Evolutionary conservation across 2,888 invertebrate species (phyloP).

Genomic region (Cantharis rustica): DNA sequence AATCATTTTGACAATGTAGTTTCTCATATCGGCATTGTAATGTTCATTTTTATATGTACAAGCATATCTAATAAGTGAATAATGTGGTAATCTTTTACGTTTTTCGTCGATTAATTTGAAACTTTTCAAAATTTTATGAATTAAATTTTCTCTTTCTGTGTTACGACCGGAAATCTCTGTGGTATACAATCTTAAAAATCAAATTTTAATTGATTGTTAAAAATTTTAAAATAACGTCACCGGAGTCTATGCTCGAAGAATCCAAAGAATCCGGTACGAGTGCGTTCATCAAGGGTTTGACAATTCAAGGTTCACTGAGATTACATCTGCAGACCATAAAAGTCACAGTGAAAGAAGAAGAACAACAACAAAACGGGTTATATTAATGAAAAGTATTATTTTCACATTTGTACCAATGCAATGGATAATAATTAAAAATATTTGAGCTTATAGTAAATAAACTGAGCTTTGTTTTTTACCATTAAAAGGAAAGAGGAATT

Average conservation of each 20-base stretch:
- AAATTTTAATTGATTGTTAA: not conserved
- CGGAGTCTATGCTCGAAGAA: slow-evolving; percentile 31
- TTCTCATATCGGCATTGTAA: slow-evolving; percentile 11
- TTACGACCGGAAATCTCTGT: not conserved
- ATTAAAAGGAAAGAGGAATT: not conserved
- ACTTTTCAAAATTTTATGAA: not conserved
- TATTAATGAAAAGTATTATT: slow-evolving; percentile 6
- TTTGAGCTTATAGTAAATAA: not conserved
- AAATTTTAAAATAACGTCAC: not conserved
- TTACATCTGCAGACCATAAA: slow-evolving; percentile 28
- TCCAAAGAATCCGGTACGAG: slow-evolving; percentile 45
- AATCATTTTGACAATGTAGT: slow-evolving; percentile 26
- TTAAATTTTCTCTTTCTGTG: not conserved
- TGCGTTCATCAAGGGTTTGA: slow-evolving; percentile 48
- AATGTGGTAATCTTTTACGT: not conserved
- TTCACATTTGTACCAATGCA: not conserved
- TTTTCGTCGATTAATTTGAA: slow-evolving; percentile 16
- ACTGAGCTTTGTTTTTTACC: not conserved
- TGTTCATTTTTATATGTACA: not conserved
- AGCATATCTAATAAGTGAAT: not conserved
- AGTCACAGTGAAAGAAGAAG: slow-evolving; percentile 2
- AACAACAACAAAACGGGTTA: not conserved
- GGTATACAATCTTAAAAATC: not conserved
- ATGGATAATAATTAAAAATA: not conserved
- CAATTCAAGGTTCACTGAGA: slow-evolving; percentile 43